Base-by-base conservation (phyloP, 2,888 invertebrate genomes). In the Apodemia hepburni region DNA sequence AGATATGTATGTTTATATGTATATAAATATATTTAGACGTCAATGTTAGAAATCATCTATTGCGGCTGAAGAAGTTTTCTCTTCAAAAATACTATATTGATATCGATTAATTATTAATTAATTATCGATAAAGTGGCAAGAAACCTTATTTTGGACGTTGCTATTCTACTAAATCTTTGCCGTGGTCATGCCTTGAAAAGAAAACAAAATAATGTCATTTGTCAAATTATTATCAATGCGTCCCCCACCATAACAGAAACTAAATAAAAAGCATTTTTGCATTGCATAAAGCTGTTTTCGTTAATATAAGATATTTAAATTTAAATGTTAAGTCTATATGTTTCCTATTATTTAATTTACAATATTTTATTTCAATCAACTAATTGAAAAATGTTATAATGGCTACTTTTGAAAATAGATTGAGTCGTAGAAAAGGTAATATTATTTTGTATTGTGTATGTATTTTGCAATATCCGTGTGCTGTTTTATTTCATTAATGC, bases 391-490 rank as follows among this genome's bases (percentile, higher is more conserved):
- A 87, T 87, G 86, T 77, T 82, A 80, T 85, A 82, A 91, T 91
- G 91, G 90, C 90, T 76, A 82, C 81, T 75, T 80, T 80, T 76
- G 90, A 90, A 79, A 87, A 85, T 84, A 87, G 86, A 82, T 82
- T 83, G 77, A 86, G 78, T 86, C 89, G 89, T 73, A 85, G 85
- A 76, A 91, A 85, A 87, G 89, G 91, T 90, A 87, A 78, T 80
- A 77, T 67, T 68, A 58, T 49, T 58, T 57, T 64, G 54, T 62
- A 51, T 29, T 47, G 15, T 54, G 54, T 54, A 54, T 27, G 12
- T 54, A 27, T 54, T 54, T 54, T 27, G 54, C 6, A 54, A 22
- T 54, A 22, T 22, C 22, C 22, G 42, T 42, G 42, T 54, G 12
- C 15, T 12, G 15, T 27, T 54, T 54, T 54, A 22, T 22, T 15